Conservation (phyloP, 1,140 invertebrate genomes). For the Sinonovacula constricta region DNA sequence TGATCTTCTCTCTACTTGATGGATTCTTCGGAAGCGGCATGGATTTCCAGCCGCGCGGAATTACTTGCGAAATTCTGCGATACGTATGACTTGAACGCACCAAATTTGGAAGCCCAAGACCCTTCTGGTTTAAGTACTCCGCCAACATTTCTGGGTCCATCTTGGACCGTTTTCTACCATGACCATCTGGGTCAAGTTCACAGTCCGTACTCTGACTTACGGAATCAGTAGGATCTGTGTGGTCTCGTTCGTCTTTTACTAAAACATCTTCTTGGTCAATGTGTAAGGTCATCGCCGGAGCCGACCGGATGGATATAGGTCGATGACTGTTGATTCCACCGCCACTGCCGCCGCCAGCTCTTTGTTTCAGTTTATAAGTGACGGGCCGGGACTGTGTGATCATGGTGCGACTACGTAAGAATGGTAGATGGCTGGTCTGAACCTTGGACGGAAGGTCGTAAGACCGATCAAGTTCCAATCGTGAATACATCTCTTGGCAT, state of each 20-base stretch:
- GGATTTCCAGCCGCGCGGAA: conserved; percentile 45
- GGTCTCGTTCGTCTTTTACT: not conserved
- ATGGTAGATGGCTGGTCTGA: conserved; percentile 22
- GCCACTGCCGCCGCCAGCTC: not conserved
- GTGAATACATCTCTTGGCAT: conserved; percentile 47
- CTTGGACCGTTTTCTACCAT: conserved; percentile 20
- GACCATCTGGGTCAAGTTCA: conserved; percentile 19
- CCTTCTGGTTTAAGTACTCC: conserved; percentile 50
- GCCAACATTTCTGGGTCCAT: conserved; percentile 47
- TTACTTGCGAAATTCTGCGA: conserved; percentile 7
- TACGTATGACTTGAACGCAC: conserved; percentile 32
- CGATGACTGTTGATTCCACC: conserved; percentile 8
- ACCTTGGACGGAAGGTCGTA: not conserved
- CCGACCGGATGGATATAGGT: conserved; percentile 44
- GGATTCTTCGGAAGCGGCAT: conserved; percentile 61
- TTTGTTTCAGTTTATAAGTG: conserved; percentile 25
- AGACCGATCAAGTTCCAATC: conserved; percentile 37
- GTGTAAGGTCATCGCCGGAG: conserved; percentile 34
- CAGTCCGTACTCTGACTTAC: conserved; percentile 22
- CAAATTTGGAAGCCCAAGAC: conserved; percentile 47
- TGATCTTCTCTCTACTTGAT: conserved; percentile 66
- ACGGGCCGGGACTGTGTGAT: conserved; percentile 29
- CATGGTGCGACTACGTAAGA: conserved; percentile 35
- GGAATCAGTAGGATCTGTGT: not conserved
- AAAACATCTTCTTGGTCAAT: not conserved